phyloP scores from a whole-genome alignment of 1,140 invertebrate genomes.

The Dolichoris vasculosae region DNA sequence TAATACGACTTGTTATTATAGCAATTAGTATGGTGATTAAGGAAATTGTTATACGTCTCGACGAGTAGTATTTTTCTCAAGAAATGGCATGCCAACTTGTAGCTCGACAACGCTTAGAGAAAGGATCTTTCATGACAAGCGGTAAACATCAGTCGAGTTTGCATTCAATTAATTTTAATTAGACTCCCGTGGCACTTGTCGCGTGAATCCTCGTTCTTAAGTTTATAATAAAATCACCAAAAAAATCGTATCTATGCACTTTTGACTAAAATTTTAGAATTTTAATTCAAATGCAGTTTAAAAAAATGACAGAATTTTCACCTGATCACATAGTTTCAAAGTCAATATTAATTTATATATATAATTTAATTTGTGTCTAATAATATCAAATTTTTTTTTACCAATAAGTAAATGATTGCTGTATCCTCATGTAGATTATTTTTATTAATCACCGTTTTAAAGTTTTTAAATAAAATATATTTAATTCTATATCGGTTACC shows the following conservation, averaged over 20 bases:
- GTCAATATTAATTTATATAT: no score
- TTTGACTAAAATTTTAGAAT: background rate
- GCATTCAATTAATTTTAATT: slow-evolving; percentile 71
- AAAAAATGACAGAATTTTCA: background rate
- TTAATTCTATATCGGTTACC: no score
- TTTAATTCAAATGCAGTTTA: background rate
- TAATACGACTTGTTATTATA: slow-evolving; percentile 64
- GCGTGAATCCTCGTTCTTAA: slow-evolving; percentile 33
- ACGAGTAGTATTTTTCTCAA: slow-evolving; percentile 11
- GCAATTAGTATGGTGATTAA: slow-evolving; percentile 70
- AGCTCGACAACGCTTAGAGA: slow-evolving; percentile 24
- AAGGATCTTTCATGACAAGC: slow-evolving; percentile 46
- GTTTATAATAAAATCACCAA: slow-evolving; percentile 24
- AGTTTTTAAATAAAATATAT: no score
- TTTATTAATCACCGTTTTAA: no score
- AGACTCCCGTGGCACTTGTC: slow-evolving; percentile 52
- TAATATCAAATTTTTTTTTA: no score
- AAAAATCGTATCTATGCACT: background rate
- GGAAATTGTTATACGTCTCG: slow-evolving; percentile 61
- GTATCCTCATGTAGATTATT: no score
- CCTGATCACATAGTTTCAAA: background rate
- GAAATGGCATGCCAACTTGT: slow-evolving; percentile 27
- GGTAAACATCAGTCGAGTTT: slow-evolving; percentile 57
- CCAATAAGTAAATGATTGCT: no score
- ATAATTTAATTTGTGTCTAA: no score